Conservation (phyloP, 2,888 invertebrate genomes). For the Sclerodermus sp. region DNA sequence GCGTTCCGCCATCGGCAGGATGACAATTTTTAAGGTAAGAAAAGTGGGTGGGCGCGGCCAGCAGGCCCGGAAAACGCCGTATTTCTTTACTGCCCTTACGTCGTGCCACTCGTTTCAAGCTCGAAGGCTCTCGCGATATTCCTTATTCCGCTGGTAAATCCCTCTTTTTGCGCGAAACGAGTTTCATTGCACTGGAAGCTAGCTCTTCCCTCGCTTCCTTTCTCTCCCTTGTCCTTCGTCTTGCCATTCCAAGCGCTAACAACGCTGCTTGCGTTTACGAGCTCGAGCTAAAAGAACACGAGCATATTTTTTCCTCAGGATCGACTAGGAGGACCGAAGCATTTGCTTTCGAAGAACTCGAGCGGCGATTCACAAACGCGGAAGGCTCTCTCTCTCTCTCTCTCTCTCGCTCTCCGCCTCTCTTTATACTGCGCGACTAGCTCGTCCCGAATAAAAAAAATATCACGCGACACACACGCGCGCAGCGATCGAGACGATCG, state of each 20-base stretch:
- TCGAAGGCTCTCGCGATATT: slow-evolving; percentile 24
- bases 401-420: too few species aligned
- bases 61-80: slow-evolving; percentile 8
- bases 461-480: too few species aligned
- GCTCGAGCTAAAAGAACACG: slow-evolving; percentile 3
- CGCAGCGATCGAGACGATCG: too few species aligned
- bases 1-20: slow-evolving; percentile 1
- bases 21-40: slow-evolving; percentile 7
- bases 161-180: slow-evolving; percentile 14
- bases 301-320: slow-evolving; percentile 8
- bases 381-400: too few species aligned
- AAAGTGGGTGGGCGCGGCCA: slow-evolving; percentile 1
- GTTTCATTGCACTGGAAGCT: slow-evolving; percentile 10
- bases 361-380: too few species aligned
- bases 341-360: not conserved
- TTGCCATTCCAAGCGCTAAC: slow-evolving; percentile 12
- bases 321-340: not conserved
- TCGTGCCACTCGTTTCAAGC: slow-evolving; percentile 16
- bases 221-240: slow-evolving; percentile 3
- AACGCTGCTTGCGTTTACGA: slow-evolving; percentile 20
- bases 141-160: slow-evolving; percentile 24
- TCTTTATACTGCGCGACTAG: too few species aligned
- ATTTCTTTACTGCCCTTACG: slow-evolving; percentile 14
- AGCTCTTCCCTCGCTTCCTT: slow-evolving; percentile 10
- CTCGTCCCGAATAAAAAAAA: too few species aligned